Evolutionary conservation across 2,888 invertebrate genomes (phyloP).

Genomic region (Ariolimax columbianus): DNA sequence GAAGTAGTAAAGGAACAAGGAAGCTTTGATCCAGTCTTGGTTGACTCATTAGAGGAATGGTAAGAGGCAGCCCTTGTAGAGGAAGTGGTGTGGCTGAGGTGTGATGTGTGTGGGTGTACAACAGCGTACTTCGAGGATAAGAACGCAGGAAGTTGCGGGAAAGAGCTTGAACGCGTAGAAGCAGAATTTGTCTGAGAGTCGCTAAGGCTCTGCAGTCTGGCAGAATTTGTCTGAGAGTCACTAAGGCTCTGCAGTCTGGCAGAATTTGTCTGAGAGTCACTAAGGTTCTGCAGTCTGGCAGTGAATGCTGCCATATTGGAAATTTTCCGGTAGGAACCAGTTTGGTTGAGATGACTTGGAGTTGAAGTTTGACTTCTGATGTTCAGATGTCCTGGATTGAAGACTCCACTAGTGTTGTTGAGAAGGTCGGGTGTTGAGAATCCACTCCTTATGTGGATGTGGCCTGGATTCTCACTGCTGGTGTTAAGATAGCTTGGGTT

Average conservation of each 20-base stretch:
- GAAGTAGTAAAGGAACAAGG: conserved; percentile 61
- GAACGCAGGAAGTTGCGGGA: not conserved
- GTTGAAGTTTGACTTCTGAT: too few species aligned
- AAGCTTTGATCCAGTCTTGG: conserved; percentile 19
- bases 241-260: not conserved
- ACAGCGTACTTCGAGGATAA: not conserved
- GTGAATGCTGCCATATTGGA: not conserved
- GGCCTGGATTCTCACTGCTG: conserved; percentile 4
- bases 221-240: not conserved
- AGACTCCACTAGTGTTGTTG: conserved; percentile 21
- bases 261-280: not conserved
- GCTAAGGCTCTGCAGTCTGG: not conserved
- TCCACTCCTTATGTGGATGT: conserved; percentile 11
- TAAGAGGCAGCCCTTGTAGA: conserved; percentile 3
- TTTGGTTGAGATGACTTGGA: too few species aligned
- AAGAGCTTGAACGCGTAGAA: not conserved
- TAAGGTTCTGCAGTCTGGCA: not conserved
- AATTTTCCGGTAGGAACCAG: not conserved
- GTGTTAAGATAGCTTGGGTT: conserved; percentile 57
- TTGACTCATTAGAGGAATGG: conserved; percentile 30
- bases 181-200: not conserved
- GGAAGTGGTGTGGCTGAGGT: not conserved
- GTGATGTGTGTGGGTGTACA: not conserved
- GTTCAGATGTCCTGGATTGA: not conserved
- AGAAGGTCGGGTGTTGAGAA: conserved; percentile 34